Evolutionary conservation across 2,797 vertebrate species (phyloP), one percentile per base, ranked within the genome.

Genomic region (Gymnothorax javanicus): DNA sequence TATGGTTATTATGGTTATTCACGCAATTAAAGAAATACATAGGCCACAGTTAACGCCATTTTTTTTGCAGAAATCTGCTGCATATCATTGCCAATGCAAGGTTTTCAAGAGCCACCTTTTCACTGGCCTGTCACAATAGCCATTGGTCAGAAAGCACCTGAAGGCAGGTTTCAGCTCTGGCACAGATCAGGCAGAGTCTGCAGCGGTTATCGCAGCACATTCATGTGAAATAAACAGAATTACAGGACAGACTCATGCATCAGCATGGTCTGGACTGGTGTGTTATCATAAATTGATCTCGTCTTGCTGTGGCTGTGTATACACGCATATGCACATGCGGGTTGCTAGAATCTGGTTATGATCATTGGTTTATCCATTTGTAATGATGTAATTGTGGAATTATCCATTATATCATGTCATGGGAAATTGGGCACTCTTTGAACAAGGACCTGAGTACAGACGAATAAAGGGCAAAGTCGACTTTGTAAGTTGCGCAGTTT

Each of bases 291-390:
- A 91, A 91, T 88, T 13, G 90, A 94, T 92, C 93, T 91, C 89
- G 91, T 93, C 94, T 90, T 90, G 89, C 92, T 89, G 92, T 94
- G 94, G 95, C 94, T 94, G 94, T 64, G 62, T 64, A 23, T 64
- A 23, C n/a, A 6, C 7, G 95, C 20, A 17, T 62, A 17, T 62
- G 60, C 20, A 20, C 12, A 2, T 62, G 60, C 20, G 62, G 23
- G 23, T n/a, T 67, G 62, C 0, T 4, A 67, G 62, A 67, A 67
- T 67, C 62, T n/a, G 8, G 62, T 67, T 67, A n/a, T 95, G 92
- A 94, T 92, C 90, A 67, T 91, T 95, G 95, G 95, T 95, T 94
- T 91, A 93, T 94, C 92, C 92, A 91, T 92, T 88, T 93, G 92
- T 92, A 91, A 91, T 91, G 93, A 94, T 93, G 94, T 94, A 94